phyloP scores from a whole-genome alignment of 2,113 vertebrate genomes.

The Pogona vitticeps region DNA sequence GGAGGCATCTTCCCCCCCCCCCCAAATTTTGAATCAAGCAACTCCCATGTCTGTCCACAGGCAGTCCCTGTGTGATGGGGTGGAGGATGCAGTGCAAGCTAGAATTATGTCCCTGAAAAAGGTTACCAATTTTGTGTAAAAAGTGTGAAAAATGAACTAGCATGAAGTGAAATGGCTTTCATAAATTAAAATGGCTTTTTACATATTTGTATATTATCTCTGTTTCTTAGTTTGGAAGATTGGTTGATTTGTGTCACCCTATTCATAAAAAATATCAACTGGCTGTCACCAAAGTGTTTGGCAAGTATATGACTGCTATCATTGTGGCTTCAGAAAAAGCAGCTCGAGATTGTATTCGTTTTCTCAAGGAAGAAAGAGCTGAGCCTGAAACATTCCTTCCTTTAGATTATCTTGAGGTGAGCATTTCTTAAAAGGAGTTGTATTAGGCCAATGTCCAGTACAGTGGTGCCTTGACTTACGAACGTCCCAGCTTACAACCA shows the following conservation, averaged over 20 bases:
- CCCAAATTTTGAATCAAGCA: too few relatives aligned
- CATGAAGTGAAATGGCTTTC: neutral
- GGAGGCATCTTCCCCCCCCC: too few relatives aligned
- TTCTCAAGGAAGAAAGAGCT: conserved; percentile 87
- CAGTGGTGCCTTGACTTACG: too few relatives aligned
- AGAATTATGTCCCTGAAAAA: too few relatives aligned
- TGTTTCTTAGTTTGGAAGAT: conserved; percentile 85
- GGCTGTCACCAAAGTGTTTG: conserved; percentile 92
- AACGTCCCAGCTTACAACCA: too few relatives aligned
- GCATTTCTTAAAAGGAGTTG: conserved; percentile 45
- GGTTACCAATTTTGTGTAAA: neutral
- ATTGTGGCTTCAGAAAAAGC: conserved; percentile 88
- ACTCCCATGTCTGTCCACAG: too few relatives aligned
- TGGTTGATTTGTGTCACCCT: conserved; percentile 91
- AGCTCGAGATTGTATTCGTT: conserved; percentile 88
- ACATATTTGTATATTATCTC: conserved; percentile 4
- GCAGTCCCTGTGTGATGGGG: too few relatives aligned
- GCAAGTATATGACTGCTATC: conserved; percentile 86
- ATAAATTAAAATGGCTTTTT: neutral
- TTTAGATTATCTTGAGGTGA: conserved; percentile 91
- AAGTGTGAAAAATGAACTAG: neutral
- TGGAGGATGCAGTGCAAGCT: too few relatives aligned
- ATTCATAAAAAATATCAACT: conserved; percentile 96
- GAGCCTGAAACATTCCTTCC: conserved; percentile 95
- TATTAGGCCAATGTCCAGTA: neutral